Conservation (phyloP, 2,113 vertebrate genomes). For the Indri indri region DNA sequence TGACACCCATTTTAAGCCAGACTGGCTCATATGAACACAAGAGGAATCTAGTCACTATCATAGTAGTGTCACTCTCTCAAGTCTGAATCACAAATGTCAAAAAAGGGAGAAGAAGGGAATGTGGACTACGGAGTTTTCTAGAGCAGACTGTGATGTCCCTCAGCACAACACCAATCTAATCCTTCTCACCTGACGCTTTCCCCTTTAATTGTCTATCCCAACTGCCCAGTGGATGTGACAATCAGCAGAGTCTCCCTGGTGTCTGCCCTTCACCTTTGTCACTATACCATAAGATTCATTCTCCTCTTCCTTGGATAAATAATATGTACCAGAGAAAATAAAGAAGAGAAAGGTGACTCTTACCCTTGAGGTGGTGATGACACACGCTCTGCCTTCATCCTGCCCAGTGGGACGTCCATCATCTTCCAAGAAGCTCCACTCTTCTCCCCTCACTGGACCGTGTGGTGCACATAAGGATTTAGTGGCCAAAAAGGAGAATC, state of each 20-base stretch:
- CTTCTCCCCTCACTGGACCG: neutral
- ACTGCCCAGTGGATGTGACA: neutral
- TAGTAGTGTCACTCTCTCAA: neutral
- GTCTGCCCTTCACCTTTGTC: neutral
- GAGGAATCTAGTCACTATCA: neutral
- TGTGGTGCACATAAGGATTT: neutral
- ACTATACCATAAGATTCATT: neutral
- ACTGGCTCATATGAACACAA: neutral
- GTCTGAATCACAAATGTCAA: neutral
- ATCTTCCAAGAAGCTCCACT: conserved; percentile 45
- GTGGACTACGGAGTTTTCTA: neutral
- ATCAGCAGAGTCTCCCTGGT: neutral
- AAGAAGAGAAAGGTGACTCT: neutral
- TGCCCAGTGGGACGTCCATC: conserved; percentile 53
- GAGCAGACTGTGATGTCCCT: neutral
- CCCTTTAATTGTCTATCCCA: neutral
- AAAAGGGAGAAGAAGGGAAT: neutral
- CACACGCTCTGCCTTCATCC: conserved; percentile 65
- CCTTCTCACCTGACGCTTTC: neutral
- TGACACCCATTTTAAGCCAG: neutral
- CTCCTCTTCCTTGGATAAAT: neutral
- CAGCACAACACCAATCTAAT: no score
- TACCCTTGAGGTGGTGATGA: conserved; percentile 55
- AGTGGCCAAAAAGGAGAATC: neutral
- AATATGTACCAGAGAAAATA: neutral